Evolutionary conservation across 1,140 invertebrate genomes (phyloP), one percentile per base, ranked within the genome.

Genomic region (Euborellia annulipes): DNA sequence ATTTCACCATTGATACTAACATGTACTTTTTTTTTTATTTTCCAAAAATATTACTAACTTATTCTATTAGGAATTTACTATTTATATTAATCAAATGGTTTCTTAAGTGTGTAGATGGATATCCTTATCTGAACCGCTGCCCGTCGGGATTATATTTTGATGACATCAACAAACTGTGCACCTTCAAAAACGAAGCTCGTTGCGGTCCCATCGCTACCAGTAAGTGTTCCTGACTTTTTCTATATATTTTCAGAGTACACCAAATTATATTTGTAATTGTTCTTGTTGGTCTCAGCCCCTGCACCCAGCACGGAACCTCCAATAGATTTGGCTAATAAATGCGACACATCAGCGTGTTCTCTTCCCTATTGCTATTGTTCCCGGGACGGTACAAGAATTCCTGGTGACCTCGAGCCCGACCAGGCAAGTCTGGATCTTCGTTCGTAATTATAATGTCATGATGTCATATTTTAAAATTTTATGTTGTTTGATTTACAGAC

Each of bases 311-410:
- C 85, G 1, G 85, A 88, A 61, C 68, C 80, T 3, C 82, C 85
- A 3, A 65, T 72, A 22, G 84, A 89, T 59, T 66, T 83, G 47
- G 86, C 85, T 2, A 68, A 70, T 32, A 78, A 76, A 59, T 94
- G 89, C 58, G 77, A 91, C 52, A 66, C 72, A 1, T 63, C 73
- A 1, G 68, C 77, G 36, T 95, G 92, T 57, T 59, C 69, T 40
- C 67, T 95, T 45, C 91, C 91, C 6, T 87, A 92, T 55, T 96
- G 92, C 59, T 93, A 84, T 64, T 95, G 91, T 61, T 90, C 87
- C 3, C 82, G 83, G 57, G 87, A 93, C 65, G 88, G 87, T 6
- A 91, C 87, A 0, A 62, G 75, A 21, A 85, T 91, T 53, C 88
- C 88, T 2, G 86, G 84, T 30, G 78, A 75, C 27, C 64, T 90